Base-by-base conservation (phyloP, 2,797 vertebrate genomes). In the Loriculus beryllinus region DNA sequence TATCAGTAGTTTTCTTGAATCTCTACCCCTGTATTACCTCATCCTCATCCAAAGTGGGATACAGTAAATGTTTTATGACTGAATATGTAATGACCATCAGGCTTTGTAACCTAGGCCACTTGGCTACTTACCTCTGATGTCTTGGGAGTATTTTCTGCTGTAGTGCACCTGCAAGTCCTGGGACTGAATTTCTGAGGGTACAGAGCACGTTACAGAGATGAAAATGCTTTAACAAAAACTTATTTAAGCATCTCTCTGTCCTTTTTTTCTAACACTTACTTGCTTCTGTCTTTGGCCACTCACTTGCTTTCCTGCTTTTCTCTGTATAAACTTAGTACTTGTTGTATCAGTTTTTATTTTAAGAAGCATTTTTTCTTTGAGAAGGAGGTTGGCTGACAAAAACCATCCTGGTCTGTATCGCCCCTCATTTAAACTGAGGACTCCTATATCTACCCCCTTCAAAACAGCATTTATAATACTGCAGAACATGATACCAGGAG, bases 391-490 rank as follows among this genome's bases (percentile, higher is more conserved):
- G 39, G 16, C 17, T 51, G 22, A 48, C 5, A 49, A 7, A 72
- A 57, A 5, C 22, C 17, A 63, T 63, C 31, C 69, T 69, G 49
- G 51, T 64, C 26, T 54, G 1, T 48, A 37, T 9, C 4, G 0
- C 43, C 8, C 39, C 39, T 64, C 14, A 28, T 69, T 77, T 74
- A 67, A 81, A 35, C 26, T 42, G 45, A 54, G 29, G 14, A 12
- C 15, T 64, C 7, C 33, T 56, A 0, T 21, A 26, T 52, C 10
- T 43, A 1, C 7, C 15, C 13, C 8, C 26, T 72, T 54, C n/a
- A 57, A 33, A 91, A 19, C 0, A 54, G 39, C 14, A 39, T 49
- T 59, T 65, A 15, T 52, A 52, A 11, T 35, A 15, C 11, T 57
- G 45, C 42, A 48, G 6, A 42, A 17, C 22, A 0, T 10, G 59